Percentiles rank a stretch among this genome's conserved stretches.
These are phyloP conservation scores for Ammodytes dubius DNA, from an alignment of 2,113 vertebrate genomes.

Conservation along the genomic window DNA sequence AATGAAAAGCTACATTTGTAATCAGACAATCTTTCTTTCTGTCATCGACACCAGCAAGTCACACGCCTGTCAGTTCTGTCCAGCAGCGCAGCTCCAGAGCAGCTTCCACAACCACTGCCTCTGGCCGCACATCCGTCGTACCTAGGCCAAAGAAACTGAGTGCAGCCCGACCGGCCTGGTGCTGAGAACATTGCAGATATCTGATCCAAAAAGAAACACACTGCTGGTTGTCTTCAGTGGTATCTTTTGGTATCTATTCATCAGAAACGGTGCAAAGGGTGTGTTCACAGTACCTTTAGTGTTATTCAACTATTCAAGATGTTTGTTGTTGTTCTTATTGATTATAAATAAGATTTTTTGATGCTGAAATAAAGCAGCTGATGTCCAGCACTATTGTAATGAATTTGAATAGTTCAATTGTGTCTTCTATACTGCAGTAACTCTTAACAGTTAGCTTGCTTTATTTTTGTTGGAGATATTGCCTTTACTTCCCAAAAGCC, in stretches of 20 bases:
- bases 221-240: not conserved
- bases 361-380: not conserved
- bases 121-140: conserved; percentile 64
- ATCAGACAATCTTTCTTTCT: conserved; percentile 9
- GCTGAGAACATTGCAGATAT: conserved; percentile 72
- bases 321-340: conserved; percentile 4
- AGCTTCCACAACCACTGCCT: conserved; percentile 56
- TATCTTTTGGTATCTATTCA: not conserved
- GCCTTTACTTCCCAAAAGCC: not conserved
- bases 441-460: not conserved
- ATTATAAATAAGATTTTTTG: not conserved
- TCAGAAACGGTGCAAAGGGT: not conserved
- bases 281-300: not conserved
- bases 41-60: conserved; percentile 72
- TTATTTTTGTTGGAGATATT: not conserved
- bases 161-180: conserved; percentile 85
- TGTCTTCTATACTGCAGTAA: conserved; percentile 26
- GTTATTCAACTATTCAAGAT: not conserved
- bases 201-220: not conserved
- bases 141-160: conserved; percentile 70
- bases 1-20: not conserved
- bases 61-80: conserved; percentile 78
- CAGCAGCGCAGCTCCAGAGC: conserved; percentile 81
- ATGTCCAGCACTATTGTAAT: not conserved
- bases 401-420: not conserved